Percentiles rank a stretch among this genome's conserved stretches.
Conservation (phyloP, 2,888 invertebrate genomes). For the Pyrrhopygopsis socrates region DNA sequence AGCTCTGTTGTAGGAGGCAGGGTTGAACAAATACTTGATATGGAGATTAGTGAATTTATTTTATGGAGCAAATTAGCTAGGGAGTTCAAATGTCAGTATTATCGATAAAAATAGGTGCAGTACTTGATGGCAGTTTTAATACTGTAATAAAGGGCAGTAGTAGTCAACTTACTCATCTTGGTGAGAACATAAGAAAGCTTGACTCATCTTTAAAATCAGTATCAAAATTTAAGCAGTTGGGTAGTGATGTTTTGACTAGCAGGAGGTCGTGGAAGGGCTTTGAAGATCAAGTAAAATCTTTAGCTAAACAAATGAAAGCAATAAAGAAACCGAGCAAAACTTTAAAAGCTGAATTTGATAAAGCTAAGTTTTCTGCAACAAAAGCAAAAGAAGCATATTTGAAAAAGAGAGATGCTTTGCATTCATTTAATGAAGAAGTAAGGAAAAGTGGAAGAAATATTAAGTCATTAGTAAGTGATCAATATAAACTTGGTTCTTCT, state of each 20-base stretch:
- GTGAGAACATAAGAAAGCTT: slow-evolving; percentile 13
- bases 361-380: not conserved
- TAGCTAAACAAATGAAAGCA: slow-evolving; percentile 18
- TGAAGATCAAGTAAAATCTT: slow-evolving; percentile 23
- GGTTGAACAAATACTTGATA: slow-evolving; percentile 1
- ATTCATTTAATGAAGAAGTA: slow-evolving; percentile 17
- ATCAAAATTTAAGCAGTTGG: slow-evolving; percentile 20
- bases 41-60: slow-evolving; percentile 6
- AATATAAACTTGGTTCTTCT: slow-evolving; percentile 21
- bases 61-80: not conserved
- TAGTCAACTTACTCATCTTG: not conserved
- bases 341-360: slow-evolving; percentile 5
- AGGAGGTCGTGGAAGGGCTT: slow-evolving; percentile 19
- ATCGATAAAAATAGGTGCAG: slow-evolving; percentile 7
- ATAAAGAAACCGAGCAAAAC: slow-evolving; percentile 13
- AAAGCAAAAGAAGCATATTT: slow-evolving; percentile 11
- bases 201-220: slow-evolving; percentile 14
- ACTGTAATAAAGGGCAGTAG: slow-evolving; percentile 13
- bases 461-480: slow-evolving; percentile 19
- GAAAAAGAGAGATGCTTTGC: slow-evolving; percentile 13
- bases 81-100: not conserved
- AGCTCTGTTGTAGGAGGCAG: not conserved
- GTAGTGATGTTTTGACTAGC: slow-evolving; percentile 15
- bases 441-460: slow-evolving; percentile 19
- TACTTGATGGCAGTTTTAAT: slow-evolving; percentile 18